These are phyloP conservation scores for Acronicta psi DNA, from an alignment of 2,888 invertebrate species.

Conservation along the genomic window DNA sequence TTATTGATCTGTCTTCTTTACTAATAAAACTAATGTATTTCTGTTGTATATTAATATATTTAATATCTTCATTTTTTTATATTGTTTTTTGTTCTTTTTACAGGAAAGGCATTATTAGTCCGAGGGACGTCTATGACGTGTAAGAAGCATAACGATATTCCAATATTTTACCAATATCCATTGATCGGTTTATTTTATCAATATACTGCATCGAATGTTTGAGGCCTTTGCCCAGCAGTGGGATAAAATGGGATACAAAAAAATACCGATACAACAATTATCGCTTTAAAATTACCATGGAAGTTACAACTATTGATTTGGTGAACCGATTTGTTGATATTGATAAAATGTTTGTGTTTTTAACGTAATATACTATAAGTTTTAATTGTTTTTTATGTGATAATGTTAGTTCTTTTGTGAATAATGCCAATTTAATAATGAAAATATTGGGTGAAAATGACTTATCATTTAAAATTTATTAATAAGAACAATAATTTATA, in stretches of 20 bases:
- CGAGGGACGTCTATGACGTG: conserved; percentile 46
- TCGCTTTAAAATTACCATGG: conserved; percentile 15
- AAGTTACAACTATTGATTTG: conserved; percentile 3
- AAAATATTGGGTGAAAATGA: not conserved
- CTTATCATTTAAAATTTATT: too few species aligned
- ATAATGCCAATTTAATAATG: conserved; percentile 30
- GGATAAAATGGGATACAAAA: too few species aligned
- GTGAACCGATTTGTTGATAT: conserved; percentile 19
- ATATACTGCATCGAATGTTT: conserved; percentile 8
- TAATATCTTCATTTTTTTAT: too few species aligned
- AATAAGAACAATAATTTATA: too few species aligned
- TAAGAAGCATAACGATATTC: conserved; percentile 38
- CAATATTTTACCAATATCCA: conserved; percentile 34
- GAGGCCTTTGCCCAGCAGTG: too few species aligned
- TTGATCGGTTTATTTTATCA: conserved; percentile 16
- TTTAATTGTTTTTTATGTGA: conserved; percentile 55
- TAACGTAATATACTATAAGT: conserved; percentile 40
- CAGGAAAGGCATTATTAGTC: conserved; percentile 51
- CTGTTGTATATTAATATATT: too few species aligned
- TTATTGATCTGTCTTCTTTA: too few species aligned
- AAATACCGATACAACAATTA: too few species aligned
- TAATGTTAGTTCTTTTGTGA: conserved; percentile 23
- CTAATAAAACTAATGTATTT: too few species aligned
- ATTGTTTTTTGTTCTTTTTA: conserved; percentile 27
- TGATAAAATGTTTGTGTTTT: conserved; percentile 32